Evolutionary conservation across 2,888 invertebrate species (phyloP).

Genomic region (Noctua pronuba): DNA sequence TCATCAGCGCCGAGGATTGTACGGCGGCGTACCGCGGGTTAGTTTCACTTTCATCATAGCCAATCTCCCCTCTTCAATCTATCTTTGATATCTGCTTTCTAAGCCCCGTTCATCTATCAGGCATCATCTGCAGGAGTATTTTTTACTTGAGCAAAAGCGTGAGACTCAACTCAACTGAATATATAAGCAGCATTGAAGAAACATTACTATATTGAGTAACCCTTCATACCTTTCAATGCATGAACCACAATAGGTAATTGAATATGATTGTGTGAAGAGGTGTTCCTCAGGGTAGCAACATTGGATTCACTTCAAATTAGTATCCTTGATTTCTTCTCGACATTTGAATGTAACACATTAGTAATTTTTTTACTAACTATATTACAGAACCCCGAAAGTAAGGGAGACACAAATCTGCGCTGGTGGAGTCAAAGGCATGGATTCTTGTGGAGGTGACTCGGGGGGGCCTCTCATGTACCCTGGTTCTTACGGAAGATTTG

Average conservation of each 20-base stretch:
- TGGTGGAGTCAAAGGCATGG: constrained; percentile 88
- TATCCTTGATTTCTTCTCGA: constrained; percentile 13
- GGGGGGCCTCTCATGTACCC: constrained; percentile 92
- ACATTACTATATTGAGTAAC: neutral
- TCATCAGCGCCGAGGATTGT: constrained; percentile 76
- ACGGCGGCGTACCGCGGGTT: constrained; percentile 76
- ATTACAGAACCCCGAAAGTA: constrained; percentile 73
- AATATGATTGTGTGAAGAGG: neutral
- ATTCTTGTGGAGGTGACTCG: constrained; percentile 93
- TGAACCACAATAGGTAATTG: neutral
- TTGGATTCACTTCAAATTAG: neutral
- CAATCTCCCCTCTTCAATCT: neutral
- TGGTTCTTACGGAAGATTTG: constrained; percentile 73
- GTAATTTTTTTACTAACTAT: constrained; percentile 1
- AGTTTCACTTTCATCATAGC: constrained; percentile 14
- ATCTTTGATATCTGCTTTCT: neutral
- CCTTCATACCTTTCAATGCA: neutral
- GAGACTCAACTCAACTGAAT: neutral
- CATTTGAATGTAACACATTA: neutral
- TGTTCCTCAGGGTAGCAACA: neutral
- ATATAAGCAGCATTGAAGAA: neutral
- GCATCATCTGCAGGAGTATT: neutral
- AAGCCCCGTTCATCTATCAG: neutral
- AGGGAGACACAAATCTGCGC: constrained; percentile 89
- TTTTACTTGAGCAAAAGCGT: neutral